Conservation (phyloP, 2,113 vertebrate genomes). For the Sciurus niger region DNA sequence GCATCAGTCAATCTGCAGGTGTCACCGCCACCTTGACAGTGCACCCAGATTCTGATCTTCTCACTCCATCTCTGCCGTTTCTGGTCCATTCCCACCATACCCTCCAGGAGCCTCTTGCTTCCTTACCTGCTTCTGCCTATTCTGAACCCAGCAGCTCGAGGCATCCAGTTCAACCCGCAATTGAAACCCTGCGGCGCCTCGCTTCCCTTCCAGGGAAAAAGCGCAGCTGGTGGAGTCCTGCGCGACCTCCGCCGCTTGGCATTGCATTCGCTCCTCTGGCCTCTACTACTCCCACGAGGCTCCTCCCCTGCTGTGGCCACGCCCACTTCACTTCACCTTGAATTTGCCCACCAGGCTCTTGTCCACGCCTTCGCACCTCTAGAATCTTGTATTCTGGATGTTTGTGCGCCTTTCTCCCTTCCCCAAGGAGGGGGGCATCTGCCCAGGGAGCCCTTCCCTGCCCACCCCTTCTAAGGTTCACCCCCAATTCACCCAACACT, state of each 20-base stretch:
- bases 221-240: too few relatives aligned
- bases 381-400: not conserved
- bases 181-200: not conserved
- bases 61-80: not conserved
- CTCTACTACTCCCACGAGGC: not conserved
- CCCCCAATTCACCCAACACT: not conserved
- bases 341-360: not conserved
- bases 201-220: not conserved
- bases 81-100: not conserved
- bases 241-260: too few relatives aligned
- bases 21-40: fast-evolving
- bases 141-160: not conserved
- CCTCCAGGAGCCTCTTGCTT: not conserved
- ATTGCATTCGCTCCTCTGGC: not conserved
- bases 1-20: not conserved
- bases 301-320: not conserved
- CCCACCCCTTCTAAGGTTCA: not conserved
- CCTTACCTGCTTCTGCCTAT: not conserved
- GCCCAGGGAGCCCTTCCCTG: not conserved
- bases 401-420: not conserved
- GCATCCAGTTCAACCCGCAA: too few relatives aligned
- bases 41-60: not conserved
- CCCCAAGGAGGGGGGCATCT: not conserved
- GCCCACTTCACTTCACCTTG: not conserved
- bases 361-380: not conserved